A percentile compares a stretch with the other conserved stretches of the same genome.
phyloP scores from a whole-genome alignment of 2,797 vertebrate species.

The Sebastes paucispinis region DNA sequence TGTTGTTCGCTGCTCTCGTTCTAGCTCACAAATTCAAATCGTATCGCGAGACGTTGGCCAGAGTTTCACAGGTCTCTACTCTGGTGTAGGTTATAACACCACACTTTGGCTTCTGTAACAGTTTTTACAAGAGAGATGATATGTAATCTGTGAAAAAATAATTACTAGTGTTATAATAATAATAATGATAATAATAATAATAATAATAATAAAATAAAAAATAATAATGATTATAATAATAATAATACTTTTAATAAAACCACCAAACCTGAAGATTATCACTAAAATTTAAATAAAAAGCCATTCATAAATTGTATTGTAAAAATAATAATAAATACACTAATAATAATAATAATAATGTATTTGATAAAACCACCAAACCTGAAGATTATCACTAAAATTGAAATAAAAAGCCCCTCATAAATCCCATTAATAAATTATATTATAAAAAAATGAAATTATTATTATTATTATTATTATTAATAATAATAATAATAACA shows the following conservation, averaged over 20 bases:
- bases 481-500: no score
- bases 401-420: no score
- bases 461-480: no score
- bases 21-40: conserved; percentile 71
- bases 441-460: no score
- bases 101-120: background rate
- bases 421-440: no score
- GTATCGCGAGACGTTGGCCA: conserved; percentile 75
- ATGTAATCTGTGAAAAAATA: background rate
- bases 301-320: no score
- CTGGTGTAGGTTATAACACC: background rate
- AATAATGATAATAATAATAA: background rate
- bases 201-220: no score
- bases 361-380: no score
- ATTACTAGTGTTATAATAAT: background rate
- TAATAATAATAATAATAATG: no score
- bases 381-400: no score
- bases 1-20: conserved; percentile 70
- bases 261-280: background rate
- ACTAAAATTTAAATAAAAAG: no score
- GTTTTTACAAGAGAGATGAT: background rate
- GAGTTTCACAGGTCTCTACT: background rate
- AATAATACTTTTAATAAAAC: background rate
- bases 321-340: no score
- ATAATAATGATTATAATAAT: background rate